These are phyloP conservation scores for Tragulus kanchil DNA, from an alignment of 2,113 vertebrate species.

Conservation along the genomic window DNA sequence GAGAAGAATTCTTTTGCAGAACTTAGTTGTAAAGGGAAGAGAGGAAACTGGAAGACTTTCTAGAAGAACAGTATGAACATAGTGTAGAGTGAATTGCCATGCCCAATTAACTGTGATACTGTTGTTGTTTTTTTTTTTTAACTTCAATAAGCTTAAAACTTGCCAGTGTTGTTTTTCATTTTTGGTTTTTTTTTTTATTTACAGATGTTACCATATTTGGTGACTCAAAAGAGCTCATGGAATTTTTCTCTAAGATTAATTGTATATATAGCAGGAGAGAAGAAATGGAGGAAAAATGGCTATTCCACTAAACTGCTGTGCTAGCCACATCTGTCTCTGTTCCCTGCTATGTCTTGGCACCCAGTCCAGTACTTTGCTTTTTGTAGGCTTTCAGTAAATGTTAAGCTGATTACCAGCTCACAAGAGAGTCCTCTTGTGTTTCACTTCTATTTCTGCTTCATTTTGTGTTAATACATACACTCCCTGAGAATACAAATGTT, in stretches of 20 bases:
- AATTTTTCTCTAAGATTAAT: too few species aligned
- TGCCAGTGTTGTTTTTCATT: too few species aligned
- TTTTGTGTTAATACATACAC: neutral
- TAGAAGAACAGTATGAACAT: neutral
- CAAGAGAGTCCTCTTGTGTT: neutral
- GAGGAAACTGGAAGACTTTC: conserved; percentile 2
- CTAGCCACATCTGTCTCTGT: neutral
- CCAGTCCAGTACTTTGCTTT: neutral
- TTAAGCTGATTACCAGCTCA: neutral
- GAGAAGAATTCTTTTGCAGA: neutral
- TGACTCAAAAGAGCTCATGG: too few species aligned
- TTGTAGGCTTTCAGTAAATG: neutral
- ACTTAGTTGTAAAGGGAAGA: neutral
- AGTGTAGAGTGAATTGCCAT: neutral
- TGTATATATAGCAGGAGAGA: too few species aligned
- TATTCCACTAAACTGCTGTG: too few species aligned
- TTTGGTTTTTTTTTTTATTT: conserved; percentile 10
- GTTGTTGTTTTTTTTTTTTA: neutral
- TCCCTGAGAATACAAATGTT: neutral
- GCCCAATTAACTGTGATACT: conserved; percentile 23
- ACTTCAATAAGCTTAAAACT: too few species aligned
- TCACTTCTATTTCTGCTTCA: neutral
- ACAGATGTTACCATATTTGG: too few species aligned
- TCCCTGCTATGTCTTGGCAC: neutral
- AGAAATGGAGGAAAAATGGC: too few species aligned